Evolutionary conservation across 2,113 vertebrate species (phyloP).

Genomic region (Clarias magur): DNA sequence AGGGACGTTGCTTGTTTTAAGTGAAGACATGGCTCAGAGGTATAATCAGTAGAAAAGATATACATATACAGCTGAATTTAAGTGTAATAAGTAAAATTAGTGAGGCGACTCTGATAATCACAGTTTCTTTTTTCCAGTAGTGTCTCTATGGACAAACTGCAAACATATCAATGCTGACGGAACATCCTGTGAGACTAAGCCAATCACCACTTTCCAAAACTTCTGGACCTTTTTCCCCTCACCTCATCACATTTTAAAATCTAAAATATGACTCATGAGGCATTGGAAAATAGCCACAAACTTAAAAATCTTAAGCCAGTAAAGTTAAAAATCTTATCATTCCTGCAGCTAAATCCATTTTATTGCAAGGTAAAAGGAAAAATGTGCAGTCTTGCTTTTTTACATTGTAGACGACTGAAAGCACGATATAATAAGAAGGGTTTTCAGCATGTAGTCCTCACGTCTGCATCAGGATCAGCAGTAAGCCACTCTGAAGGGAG

Average conservation of each 20-base stretch:
- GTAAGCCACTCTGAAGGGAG: conserved; percentile 54
- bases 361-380: conserved; percentile 1
- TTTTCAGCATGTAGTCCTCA: conserved; percentile 18
- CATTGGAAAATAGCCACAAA: neutral
- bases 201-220: neutral
- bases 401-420: neutral
- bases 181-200: neutral
- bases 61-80: neutral
- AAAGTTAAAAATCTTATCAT: neutral
- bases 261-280: conserved; percentile 8
- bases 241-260: neutral
- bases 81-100: neutral
- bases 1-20: conserved; percentile 19
- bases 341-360: neutral
- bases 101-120: neutral
- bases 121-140: neutral
- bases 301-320: neutral
- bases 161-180: neutral
- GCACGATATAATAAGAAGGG: conserved; percentile 23
- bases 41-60: conserved; percentile 13
- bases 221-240: neutral
- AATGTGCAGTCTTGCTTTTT: conserved; percentile 18
- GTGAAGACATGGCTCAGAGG: conserved; percentile 4
- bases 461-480: conserved; percentile 29
- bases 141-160: conserved; percentile 17